Percentiles rank a stretch among this genome's conserved stretches.
These are phyloP conservation scores for Octonoba sinensis DNA, from an alignment of 2,888 invertebrate genomes.

Conservation along the genomic window DNA sequence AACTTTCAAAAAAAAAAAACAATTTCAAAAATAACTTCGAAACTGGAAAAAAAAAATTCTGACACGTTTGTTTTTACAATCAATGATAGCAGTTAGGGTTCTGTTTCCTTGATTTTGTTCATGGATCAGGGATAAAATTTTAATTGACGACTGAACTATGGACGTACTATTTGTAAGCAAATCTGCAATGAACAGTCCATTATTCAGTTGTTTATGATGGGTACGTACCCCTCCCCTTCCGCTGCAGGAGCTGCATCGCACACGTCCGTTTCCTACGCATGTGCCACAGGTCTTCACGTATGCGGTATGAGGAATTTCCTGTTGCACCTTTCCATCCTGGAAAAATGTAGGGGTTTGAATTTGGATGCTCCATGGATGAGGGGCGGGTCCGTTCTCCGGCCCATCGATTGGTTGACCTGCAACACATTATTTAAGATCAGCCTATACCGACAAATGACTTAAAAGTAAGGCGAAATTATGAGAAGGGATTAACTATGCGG, in stretches of 20 bases:
- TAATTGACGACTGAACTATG: neutral
- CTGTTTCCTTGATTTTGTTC: neutral
- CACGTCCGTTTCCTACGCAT: conserved; percentile 39
- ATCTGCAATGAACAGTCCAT: neutral
- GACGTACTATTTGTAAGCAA: neutral
- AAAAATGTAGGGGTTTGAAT: conserved; percentile 68
- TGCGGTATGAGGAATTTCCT: conserved; percentile 71
- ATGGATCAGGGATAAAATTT: too few species aligned
- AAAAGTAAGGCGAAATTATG: neutral
- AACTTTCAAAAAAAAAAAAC: too few species aligned
- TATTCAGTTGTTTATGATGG: neutral
- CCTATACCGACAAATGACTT: neutral
- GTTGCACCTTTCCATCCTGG: conserved; percentile 67
- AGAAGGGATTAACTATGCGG: too few species aligned
- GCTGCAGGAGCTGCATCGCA: conserved; percentile 30
- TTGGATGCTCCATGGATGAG: conserved; percentile 69
- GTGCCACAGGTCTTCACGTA: conserved; percentile 66
- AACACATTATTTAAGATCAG: neutral
- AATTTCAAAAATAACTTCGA: too few species aligned
- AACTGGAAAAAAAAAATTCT: too few species aligned
- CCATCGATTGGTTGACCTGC: conserved; percentile 68
- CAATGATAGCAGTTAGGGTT: too few species aligned
- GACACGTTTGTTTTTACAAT: too few species aligned
- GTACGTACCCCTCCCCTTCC: conserved; percentile 44
- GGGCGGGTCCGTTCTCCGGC: conserved; percentile 65